Evolutionary conservation across 2,797 vertebrate species (phyloP), one percentile per base, ranked within the genome.

Genomic region (Menidia menidia): DNA sequence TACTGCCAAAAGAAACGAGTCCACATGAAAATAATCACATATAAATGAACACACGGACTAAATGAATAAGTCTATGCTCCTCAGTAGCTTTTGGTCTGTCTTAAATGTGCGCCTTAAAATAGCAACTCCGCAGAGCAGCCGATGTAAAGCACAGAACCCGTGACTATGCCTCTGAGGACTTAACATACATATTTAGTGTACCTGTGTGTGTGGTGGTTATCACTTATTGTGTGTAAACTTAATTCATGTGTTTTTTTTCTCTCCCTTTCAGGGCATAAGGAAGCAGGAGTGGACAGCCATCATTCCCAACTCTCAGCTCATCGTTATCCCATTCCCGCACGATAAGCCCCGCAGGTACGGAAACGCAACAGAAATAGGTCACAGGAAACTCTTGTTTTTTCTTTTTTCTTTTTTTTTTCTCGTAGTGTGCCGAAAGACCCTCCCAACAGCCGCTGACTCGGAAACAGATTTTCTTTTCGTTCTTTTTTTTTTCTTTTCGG

Each of bases 231-330:
- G 19, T 55, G 9, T 63, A 35, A 25, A 60, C 5, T 39, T 25
- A 55, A 3, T 48, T 68, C 0, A 41, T 70, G 45, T 10, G 12
- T 68, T 64, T 58, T 81, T 39, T 81, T n/a, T 64, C 0, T 79
- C 35, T 39, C 25, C n/a, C 78, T 73, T 50, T 41, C 85, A 98
- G 98, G 89, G 93, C 5, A 7, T 94, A 63, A 93, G 96, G 82
- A 96, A 88, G 69, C 95, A 98, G 78, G 97, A 99, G 78, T 98
- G 97, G 98, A 98, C 96, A 0, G 97, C 97, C 75, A 98, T 99
- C 87, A 99, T 99, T 83, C 97, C 98, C 55, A 99, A 99, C 89
- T 98, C 97, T 31, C 98, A 99, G 90, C 96, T 99, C 10, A 98
- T 99, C 19, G 97, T 99, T 83, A 98, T 98, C 81, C 98, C 98